These are phyloP conservation scores for Aeoliscus strigatus DNA, from an alignment of 2,797 vertebrate species.

Conservation along the genomic window DNA sequence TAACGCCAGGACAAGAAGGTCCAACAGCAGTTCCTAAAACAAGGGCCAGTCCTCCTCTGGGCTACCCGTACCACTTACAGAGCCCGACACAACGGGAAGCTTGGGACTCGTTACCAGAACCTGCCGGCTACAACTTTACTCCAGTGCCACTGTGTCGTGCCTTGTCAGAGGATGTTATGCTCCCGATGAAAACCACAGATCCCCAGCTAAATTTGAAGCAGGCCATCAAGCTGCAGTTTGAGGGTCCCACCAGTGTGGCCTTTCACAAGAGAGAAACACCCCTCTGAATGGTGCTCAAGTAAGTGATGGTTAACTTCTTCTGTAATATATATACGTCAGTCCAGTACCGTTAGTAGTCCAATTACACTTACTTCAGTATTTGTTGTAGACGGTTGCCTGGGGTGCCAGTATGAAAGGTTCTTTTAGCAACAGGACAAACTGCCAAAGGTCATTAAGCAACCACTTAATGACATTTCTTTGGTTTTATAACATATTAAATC, in stretches of 20 bases:
- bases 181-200: slow-evolving; percentile 70
- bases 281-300: slow-evolving; percentile 61
- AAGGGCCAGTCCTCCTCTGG: slow-evolving; percentile 61
- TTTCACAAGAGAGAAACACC: slow-evolving; percentile 81
- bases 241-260: slow-evolving; percentile 78
- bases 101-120: slow-evolving; percentile 58
- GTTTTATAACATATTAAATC: too few relatives aligned
- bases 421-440: too few relatives aligned
- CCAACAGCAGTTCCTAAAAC: slow-evolving; percentile 48
- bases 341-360: too few relatives aligned
- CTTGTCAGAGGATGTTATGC: slow-evolving; percentile 61
- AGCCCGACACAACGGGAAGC: slow-evolving; percentile 52
- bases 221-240: slow-evolving; percentile 83
- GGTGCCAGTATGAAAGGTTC: too few relatives aligned
- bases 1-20: slow-evolving; percentile 70
- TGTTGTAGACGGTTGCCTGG: too few relatives aligned
- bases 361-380: too few relatives aligned
- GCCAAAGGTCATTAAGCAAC: too few relatives aligned
- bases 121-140: slow-evolving; percentile 53
- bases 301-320: too few relatives aligned
- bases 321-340: too few relatives aligned
- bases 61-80: slow-evolving; percentile 66
- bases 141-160: slow-evolving; percentile 59
- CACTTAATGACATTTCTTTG: too few relatives aligned
- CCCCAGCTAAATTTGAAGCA: slow-evolving; percentile 81